These are phyloP conservation scores for Holacanthus passer DNA, from an alignment of 2,113 vertebrate genomes.

Conservation along the genomic window DNA sequence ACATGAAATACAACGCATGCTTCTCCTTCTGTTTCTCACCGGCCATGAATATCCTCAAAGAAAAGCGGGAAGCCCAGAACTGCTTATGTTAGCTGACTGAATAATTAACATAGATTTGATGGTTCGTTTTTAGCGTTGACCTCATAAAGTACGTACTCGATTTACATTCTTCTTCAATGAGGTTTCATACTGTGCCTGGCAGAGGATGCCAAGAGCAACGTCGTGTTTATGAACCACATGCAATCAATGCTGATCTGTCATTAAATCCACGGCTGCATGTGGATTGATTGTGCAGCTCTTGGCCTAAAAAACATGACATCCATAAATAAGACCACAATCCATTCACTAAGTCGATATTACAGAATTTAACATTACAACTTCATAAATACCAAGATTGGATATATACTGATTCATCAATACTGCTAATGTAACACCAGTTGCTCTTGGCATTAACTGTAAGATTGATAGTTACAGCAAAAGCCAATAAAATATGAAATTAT, in stretches of 20 bases:
- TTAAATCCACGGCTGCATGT: background rate
- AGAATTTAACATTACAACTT: background rate
- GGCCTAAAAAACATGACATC: background rate
- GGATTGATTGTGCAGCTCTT: background rate
- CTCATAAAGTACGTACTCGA: background rate
- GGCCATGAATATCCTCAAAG: background rate
- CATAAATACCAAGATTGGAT: background rate
- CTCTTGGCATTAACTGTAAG: too few relatives aligned
- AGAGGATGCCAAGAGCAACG: background rate
- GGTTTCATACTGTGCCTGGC: background rate
- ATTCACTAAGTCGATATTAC: background rate
- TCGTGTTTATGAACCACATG: background rate
- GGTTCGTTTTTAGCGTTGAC: constrained; percentile 20
- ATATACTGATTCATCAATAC: constrained; percentile 3
- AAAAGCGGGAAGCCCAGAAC: background rate
- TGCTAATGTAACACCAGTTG: too few relatives aligned
- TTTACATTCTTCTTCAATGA: constrained; percentile 16
- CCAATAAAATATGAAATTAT: too few relatives aligned
- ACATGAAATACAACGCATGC: constrained; percentile 1
- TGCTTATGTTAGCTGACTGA: background rate
- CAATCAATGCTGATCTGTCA: constrained; percentile 16
- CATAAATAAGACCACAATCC: constrained; percentile 1
- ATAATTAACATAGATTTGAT: constrained; percentile 5
- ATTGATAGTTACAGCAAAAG: too few relatives aligned
- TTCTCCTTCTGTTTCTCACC: constrained; percentile 5